These are phyloP conservation scores for Phaedon cochleariae DNA, from an alignment of 2,888 invertebrate species.

Conservation along the genomic window DNA sequence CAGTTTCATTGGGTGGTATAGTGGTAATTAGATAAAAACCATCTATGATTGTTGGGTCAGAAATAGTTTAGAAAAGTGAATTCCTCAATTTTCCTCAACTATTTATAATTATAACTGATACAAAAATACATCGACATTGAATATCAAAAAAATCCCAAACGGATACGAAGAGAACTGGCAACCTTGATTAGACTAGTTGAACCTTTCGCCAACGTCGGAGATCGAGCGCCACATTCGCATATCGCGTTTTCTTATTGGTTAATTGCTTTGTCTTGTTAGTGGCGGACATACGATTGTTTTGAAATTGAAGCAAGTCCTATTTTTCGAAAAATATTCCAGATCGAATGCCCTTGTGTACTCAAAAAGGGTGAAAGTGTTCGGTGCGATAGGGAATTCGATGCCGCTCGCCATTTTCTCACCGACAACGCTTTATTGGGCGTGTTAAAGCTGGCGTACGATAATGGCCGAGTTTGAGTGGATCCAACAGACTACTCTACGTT, in stretches of 20 bases:
- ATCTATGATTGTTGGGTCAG: no score
- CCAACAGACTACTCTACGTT: conserved; percentile 38
- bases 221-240: conserved; percentile 30
- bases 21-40: no score
- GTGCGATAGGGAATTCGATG: conserved; percentile 17
- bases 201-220: neutral
- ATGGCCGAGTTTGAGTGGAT: conserved; percentile 53
- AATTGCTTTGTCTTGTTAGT: conserved; percentile 52
- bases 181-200: neutral
- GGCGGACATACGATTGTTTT: conserved; percentile 57
- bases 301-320: conserved; percentile 54
- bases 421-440: conserved; percentile 49
- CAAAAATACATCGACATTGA: no score
- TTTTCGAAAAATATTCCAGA: conserved; percentile 36
- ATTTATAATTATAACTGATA: no score
- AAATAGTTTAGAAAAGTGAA: no score
- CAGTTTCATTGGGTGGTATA: no score
- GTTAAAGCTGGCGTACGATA: conserved; percentile 53
- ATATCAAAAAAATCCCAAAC: no score
- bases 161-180: no score
- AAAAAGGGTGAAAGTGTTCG: conserved; percentile 2
- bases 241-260: conserved; percentile 52
- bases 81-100: no score
- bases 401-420: conserved; percentile 13
- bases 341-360: conserved; percentile 20